Base-by-base conservation (phyloP, 2,888 invertebrate species). In the Gymnosoma rotundatum region DNA sequence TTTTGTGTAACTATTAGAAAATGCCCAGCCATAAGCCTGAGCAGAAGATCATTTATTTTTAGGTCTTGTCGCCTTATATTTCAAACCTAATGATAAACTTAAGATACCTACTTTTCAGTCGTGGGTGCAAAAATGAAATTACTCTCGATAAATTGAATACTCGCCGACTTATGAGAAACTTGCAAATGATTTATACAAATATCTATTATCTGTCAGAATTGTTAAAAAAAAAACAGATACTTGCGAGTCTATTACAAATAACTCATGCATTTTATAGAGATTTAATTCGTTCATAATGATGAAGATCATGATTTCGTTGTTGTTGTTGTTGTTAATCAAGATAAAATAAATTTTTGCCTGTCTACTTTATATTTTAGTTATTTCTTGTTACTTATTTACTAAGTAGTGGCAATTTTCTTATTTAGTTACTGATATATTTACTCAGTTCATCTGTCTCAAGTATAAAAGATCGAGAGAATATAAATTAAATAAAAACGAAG, bases 281-380 rank as follows among this genome's bases (percentile, higher is more conserved):
- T 70, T 64, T 60, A 76, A 70, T 80, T 74, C 21, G 58, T 42
- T 61, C 60, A 76, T 76, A 42, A 76, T 78, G 61, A 54, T 52
- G 52, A 60, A 54, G 52, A 61, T 52, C 9, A 67, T 76, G 32
- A 32, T 32, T 32, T 6, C 5, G 64, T 36, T 21, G 45, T 48
- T 5, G 32, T 32, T 32, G 32, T 32, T 60, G 20, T 16, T 56
- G 36, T 50, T 60, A 25, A 67, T 56, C 48, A 52, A 69, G 42
- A 74, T 69, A 18, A 69, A 80, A 61, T 67, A 58, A 42, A 81
- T 64, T 64, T 58, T 64, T 38, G 66, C 36, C 73, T 45, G 66
- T 70, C 69, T 63, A 32, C 48, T 18, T 42, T 42, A 42, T 52
- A 52, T 60, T 52, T 45, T 25, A 67, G 25, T 38, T 32, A 79